Conservation (phyloP, 2,888 invertebrate genomes). For the Teinopalpus imperialis region DNA sequence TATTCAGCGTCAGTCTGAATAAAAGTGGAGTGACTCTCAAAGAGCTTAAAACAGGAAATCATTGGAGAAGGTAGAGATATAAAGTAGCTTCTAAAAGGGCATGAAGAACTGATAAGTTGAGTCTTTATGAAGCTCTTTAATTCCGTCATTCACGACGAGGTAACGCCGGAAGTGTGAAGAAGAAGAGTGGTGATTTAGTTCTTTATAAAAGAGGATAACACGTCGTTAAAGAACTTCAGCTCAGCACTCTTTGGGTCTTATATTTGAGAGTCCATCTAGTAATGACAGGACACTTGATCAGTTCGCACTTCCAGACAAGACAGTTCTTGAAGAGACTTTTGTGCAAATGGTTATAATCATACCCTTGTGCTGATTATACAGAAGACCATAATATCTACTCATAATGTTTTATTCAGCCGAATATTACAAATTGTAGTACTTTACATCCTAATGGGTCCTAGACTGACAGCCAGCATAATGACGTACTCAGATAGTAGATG, state of each 20-base stretch:
- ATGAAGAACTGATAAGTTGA: conserved; percentile 5
- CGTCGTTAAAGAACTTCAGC: conserved; percentile 12
- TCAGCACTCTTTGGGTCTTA: conserved; percentile 13
- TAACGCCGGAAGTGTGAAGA: conserved; percentile 12
- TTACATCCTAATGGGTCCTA: too few species aligned
- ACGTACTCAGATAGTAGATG: too few species aligned
- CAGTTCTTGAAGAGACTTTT: neutral
- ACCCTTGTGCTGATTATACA: too few species aligned
- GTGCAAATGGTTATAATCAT: too few species aligned
- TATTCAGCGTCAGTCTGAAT: conserved; percentile 5
- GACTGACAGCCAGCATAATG: too few species aligned
- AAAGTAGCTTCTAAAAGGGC: conserved; percentile 7
- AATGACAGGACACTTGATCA: conserved; percentile 1
- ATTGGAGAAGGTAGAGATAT: neutral
- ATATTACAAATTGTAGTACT: too few species aligned
- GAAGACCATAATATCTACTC: too few species aligned
- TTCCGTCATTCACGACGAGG: conserved; percentile 12
- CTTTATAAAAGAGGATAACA: conserved; percentile 14
- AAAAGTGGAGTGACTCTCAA: conserved; percentile 4
- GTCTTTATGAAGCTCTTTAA: conserved; percentile 18
- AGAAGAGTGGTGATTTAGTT: conserved; percentile 15
- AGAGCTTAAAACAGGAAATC: conserved; percentile 11
- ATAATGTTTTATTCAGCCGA: too few species aligned
- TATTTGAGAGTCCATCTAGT: conserved; percentile 15
- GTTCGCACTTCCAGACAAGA: neutral